phyloP scores from a whole-genome alignment of 2,888 invertebrate genomes.

The Ernsta delagoae region DNA sequence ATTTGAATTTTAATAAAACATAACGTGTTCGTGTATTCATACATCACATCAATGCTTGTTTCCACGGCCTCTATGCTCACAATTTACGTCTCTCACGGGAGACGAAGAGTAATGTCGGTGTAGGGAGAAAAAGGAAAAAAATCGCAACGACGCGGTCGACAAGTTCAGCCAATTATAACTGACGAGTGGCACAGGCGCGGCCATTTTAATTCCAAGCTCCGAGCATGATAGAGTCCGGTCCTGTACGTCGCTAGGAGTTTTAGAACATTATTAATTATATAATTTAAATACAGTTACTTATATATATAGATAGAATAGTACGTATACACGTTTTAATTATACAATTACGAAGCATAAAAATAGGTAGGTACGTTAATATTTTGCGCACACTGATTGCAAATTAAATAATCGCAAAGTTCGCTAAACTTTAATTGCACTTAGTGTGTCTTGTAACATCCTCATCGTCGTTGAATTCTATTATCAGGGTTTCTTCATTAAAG shows the following conservation, averaged over 20 bases:
- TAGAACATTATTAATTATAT: too few relatives aligned
- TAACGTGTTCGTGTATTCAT: conserved; percentile 74
- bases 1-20: conserved; percentile 79
- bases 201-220: conserved; percentile 63
- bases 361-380: background rate
- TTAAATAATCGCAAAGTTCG: conserved; percentile 1
- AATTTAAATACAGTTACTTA: too few relatives aligned
- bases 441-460: conserved; percentile 21
- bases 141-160: conserved; percentile 73
- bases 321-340: conserved; percentile 38
- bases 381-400: conserved; percentile 7
- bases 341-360: background rate
- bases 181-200: conserved; percentile 78
- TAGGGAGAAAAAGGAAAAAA: conserved; percentile 72
- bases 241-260: conserved; percentile 31
- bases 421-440: background rate
- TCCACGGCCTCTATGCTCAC: conserved; percentile 71
- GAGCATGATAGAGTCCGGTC: too few relatives aligned
- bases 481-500: conserved; percentile 75
- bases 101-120: conserved; percentile 82
- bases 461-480: conserved; percentile 62
- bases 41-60: conserved; percentile 79
- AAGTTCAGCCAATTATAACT: conserved; percentile 85
- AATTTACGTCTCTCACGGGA: conserved; percentile 82
- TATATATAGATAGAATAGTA: conserved; percentile 37